Base-by-base conservation (phyloP, 2,797 vertebrate genomes). In the Brachyrhaphis roseni region DNA sequence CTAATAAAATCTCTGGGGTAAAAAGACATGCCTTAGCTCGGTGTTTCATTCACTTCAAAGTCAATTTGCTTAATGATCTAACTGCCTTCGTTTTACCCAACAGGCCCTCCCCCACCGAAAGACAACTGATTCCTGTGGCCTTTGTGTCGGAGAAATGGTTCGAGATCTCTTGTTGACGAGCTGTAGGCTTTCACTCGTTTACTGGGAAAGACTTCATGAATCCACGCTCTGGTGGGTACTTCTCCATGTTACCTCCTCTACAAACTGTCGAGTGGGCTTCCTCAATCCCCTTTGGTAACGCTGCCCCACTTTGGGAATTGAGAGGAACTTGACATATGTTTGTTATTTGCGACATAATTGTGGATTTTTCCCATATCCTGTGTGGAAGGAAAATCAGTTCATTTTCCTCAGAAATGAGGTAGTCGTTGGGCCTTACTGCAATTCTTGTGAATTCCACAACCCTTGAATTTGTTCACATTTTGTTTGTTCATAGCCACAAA, bases 121-220 rank as follows among this genome's bases (percentile, higher is more conserved):
- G 98, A 94, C 98, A 99, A 92, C 98, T 99, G 90, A 99, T 99
- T 94, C 98, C 98, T 28, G 98, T 99, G 97, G 98, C 98, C 97
- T 99, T 99, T 91, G 98, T 99, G 96, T 99, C 98, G 90, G 98
- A 99, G 95, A 99, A 99, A 95, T 99, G 98, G 98, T 99, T 99
- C 81, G 98, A 99, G 95, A 99, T 99, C 96, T 99, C 98, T 92
- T 99, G 98, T 97, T 99, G 98, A 99, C 96, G 94, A 95, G 95
- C 95, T 95, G 94, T 95, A 95, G 96, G 91, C 95, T 95, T 95
- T 91, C 79, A 97, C 94, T 96, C 95, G 95, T 96, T 96, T 94
- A 94, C 95, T 95, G 95, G 95, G 95, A 95, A 95, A 94, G 95
- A 96, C 92, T 95, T 97, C 95, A 88, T 91, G 94, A 95, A 95